A percentile compares a stretch with the other conserved stretches of the same genome.
phyloP scores from a whole-genome alignment of 30 jellyfish, hydroid and myxozoan genomes.

The Turritopsis dohrnii region DNA sequence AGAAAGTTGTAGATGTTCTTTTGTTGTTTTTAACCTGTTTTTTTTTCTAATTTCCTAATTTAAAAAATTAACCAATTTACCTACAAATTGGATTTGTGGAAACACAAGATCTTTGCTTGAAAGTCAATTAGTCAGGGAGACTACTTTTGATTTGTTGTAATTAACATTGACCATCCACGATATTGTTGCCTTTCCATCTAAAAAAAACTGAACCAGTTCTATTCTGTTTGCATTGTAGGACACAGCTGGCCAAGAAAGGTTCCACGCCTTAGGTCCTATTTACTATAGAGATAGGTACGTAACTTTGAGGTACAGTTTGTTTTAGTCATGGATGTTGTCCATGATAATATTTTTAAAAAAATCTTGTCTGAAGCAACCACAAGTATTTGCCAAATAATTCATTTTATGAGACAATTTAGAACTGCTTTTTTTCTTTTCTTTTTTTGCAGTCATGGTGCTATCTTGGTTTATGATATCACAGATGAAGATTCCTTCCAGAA shows the following conservation, averaged over 20 bases:
- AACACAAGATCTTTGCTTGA: background rate
- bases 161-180: no score
- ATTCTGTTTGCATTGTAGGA: slow-evolving; percentile 44
- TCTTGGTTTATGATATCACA: slow-evolving; percentile 76
- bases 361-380: no score
- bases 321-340: background rate
- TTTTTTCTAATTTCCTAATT: no score
- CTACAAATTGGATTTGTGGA: background rate
- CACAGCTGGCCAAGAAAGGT: slow-evolving; percentile 97
- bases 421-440: background rate
- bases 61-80: no score
- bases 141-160: no score
- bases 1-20: background rate
- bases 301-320: background rate
- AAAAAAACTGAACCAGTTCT: background rate
- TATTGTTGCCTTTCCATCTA: background rate
- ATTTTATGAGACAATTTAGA: no score
- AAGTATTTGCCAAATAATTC: no score
- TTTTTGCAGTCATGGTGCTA: slow-evolving; percentile 77
- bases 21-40: background rate
- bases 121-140: no score
- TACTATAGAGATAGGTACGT: slow-evolving; percentile 93
- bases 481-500: slow-evolving; percentile 86
- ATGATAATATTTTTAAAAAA: no score
- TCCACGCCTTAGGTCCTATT: slow-evolving; percentile 96